phyloP scores from a whole-genome alignment of 2,797 vertebrate species.

The Cyprinella venusta region DNA sequence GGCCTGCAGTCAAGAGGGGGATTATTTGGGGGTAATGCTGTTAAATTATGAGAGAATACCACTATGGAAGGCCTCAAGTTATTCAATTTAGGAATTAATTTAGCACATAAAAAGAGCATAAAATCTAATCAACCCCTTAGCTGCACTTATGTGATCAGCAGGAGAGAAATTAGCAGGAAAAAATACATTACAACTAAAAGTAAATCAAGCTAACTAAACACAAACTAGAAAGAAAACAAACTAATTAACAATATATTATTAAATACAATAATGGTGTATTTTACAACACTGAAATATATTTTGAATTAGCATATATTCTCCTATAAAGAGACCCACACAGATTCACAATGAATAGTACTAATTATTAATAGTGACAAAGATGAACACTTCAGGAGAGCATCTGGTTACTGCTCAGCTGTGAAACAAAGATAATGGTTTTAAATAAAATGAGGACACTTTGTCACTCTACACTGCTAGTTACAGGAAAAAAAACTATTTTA shows the following conservation, averaged over 20 bases:
- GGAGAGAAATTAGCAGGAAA: conserved; percentile 23
- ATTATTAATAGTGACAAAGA: neutral
- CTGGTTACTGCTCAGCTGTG: neutral
- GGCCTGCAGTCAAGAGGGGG: conserved; percentile 61
- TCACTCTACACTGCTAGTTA: neutral
- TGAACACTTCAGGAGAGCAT: neutral
- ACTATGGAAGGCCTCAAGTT: conserved; percentile 72
- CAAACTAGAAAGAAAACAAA: no score
- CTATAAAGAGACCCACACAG: no score
- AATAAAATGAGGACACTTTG: neutral
- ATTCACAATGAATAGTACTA: no score
- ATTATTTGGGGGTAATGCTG: conserved; percentile 71
- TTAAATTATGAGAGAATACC: conserved; percentile 77
- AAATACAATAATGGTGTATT: no score
- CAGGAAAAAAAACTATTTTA: neutral
- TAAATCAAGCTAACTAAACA: no score
- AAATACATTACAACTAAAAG: neutral
- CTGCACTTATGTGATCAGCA: conserved; percentile 61
- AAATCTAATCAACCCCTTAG: conserved; percentile 74
- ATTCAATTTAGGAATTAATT: conserved; percentile 79
- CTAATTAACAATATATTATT: no score
- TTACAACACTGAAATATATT: no score
- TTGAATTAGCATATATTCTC: no score
- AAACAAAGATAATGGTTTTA: neutral
- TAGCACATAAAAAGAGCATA: conserved; percentile 73